Evolutionary conservation across 2,888 invertebrate species (phyloP).

Genomic region (Cephus spinipes): DNA sequence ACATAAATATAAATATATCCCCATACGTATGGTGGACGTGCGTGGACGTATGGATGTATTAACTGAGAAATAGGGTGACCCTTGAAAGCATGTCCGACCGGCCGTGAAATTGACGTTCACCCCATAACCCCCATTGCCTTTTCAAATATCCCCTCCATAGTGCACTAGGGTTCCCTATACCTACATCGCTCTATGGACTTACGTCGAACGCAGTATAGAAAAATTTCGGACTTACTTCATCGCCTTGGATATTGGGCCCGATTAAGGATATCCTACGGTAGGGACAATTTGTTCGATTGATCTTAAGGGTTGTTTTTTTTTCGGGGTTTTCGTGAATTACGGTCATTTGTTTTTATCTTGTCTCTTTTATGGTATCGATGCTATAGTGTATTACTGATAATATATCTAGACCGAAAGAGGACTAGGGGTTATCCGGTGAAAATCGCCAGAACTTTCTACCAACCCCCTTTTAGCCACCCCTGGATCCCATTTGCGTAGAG

Average conservation of each 20-base stretch:
- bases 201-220: background rate
- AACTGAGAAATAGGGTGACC: slow-evolving; percentile 35
- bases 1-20: slow-evolving; percentile 60
- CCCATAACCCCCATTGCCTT: slow-evolving; percentile 26
- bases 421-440: background rate
- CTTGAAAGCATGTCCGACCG: slow-evolving; percentile 48
- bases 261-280: background rate
- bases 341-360: background rate
- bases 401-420: background rate
- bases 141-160: background rate
- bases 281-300: background rate
- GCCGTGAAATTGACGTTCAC: slow-evolving; percentile 63
- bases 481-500: slow-evolving; percentile 3
- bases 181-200: background rate
- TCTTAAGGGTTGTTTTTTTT: background rate
- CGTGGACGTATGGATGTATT: slow-evolving; percentile 22
- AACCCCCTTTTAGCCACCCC: background rate
- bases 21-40: slow-evolving; percentile 23
- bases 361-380: background rate
- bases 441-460: background rate
- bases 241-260: background rate
- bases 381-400: background rate
- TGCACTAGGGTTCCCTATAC: background rate
- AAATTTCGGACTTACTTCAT: background rate
- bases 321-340: background rate